Conservation (phyloP, 1,140 invertebrate species). For the Drosophila oshimai region DNA sequence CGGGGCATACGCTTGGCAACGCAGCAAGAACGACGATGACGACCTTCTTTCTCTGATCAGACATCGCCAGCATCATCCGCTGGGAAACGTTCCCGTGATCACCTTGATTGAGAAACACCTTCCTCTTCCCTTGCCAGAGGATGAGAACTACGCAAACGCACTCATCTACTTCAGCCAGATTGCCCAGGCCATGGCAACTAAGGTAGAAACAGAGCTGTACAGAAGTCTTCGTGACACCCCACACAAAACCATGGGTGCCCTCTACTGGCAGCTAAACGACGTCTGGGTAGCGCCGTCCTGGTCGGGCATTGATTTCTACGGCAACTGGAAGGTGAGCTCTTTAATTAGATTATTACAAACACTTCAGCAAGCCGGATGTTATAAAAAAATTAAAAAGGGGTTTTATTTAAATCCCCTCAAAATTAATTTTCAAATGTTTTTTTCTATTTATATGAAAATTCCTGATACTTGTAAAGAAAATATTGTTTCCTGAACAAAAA, state of each 20-base stretch:
- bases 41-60: constrained; percentile 88
- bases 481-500: too few relatives aligned
- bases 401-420: too few relatives aligned
- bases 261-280: constrained; percentile 99
- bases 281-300: constrained; percentile 99
- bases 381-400: too few relatives aligned
- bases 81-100: constrained; percentile 86
- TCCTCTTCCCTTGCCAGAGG: constrained; percentile 83
- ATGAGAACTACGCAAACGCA: constrained; percentile 84
- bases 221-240: constrained; percentile 87
- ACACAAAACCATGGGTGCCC: constrained; percentile 95
- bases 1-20: constrained; percentile 83
- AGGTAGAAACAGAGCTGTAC: constrained; percentile 95
- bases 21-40: constrained; percentile 84
- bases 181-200: constrained; percentile 93
- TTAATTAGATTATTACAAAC: not conserved
- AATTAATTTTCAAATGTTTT: too few relatives aligned
- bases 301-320: constrained; percentile 91
- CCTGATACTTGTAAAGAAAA: too few relatives aligned
- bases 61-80: constrained; percentile 92
- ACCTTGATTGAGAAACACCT: constrained; percentile 86
- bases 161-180: constrained; percentile 91
- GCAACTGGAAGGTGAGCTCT: constrained; percentile 63
- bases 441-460: too few relatives aligned
- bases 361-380: too few relatives aligned